Conservation (phyloP, 2,888 invertebrate genomes). For the Melinopterus prodromus region DNA sequence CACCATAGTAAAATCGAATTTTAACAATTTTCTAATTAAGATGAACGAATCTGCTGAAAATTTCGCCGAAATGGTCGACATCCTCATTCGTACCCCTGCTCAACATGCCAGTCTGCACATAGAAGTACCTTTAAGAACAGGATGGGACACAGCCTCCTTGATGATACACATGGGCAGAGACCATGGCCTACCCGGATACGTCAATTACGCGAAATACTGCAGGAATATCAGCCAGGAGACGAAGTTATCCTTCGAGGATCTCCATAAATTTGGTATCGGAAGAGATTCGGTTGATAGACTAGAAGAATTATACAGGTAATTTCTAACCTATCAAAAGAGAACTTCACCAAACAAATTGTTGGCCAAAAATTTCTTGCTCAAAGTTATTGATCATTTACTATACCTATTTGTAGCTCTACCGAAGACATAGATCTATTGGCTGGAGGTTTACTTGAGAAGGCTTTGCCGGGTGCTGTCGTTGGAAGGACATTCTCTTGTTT, state of each 20-base stretch:
- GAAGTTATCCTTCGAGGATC: constrained; percentile 64
- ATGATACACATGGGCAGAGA: constrained; percentile 75
- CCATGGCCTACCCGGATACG: constrained; percentile 82
- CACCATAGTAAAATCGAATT: no score
- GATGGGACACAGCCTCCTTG: constrained; percentile 62
- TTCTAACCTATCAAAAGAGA: constrained; percentile 21
- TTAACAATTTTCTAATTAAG: constrained; percentile 54
- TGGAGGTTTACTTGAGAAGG: constrained; percentile 83
- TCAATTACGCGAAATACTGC: constrained; percentile 73
- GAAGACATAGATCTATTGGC: constrained; percentile 87
- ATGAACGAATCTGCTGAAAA: constrained; percentile 64
- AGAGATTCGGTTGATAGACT: constrained; percentile 69
- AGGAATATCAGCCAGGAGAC: constrained; percentile 55
- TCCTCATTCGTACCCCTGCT: constrained; percentile 72
- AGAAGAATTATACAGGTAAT: constrained; percentile 73
- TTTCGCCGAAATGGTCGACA: constrained; percentile 64
- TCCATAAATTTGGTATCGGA: constrained; percentile 66
- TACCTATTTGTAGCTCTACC: constrained; percentile 62
- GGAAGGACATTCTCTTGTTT: constrained; percentile 92
- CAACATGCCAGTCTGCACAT: constrained; percentile 68
- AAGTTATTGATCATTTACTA: not conserved
- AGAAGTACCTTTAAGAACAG: constrained; percentile 55
- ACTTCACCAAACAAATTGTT: not conserved
- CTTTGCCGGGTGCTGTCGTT: constrained; percentile 81
- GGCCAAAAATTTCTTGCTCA: not conserved